Evolutionary conservation across 2,113 vertebrate species (phyloP).

Genomic region (Actenoides hombroni): DNA sequence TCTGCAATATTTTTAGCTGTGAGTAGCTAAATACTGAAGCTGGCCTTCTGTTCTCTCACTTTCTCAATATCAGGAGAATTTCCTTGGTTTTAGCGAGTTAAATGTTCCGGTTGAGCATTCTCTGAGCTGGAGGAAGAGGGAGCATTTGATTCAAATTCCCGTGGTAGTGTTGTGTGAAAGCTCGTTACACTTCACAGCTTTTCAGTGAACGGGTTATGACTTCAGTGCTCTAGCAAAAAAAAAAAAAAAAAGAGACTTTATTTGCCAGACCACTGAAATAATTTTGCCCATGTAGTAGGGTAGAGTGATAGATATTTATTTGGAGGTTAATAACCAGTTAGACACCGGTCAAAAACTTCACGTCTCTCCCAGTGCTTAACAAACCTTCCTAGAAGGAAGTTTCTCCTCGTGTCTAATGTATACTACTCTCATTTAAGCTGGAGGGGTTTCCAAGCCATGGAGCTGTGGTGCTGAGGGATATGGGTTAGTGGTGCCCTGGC

Average conservation of each 20-base stretch:
- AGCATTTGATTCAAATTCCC: not conserved
- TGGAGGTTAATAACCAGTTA: not conserved
- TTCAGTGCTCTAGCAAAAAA: not conserved
- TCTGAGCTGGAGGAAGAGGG: not conserved
- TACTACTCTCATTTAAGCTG: not conserved
- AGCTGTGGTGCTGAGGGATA: too few relatives aligned
- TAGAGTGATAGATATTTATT: not conserved
- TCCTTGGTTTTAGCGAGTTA: not conserved
- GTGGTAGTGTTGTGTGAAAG: not conserved
- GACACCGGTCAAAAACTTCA: not conserved
- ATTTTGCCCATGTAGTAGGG: not conserved
- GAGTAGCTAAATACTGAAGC: constrained; percentile 8
- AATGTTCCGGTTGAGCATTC: not conserved
- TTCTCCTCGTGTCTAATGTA: not conserved
- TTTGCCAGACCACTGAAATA: not conserved
- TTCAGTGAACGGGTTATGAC: not conserved
- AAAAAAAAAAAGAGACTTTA: not conserved
- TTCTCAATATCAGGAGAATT: not conserved
- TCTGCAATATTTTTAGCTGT: constrained; percentile 10
- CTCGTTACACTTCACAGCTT: not conserved
- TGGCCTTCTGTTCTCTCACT: not conserved
- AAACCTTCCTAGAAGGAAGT: not conserved
- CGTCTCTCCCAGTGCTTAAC: not conserved
- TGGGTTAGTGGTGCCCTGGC: too few relatives aligned
- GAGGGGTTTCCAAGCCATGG: too few relatives aligned